Base-by-base conservation (phyloP, 2,797 vertebrate species). In the Leucoraja ocellata region DNA sequence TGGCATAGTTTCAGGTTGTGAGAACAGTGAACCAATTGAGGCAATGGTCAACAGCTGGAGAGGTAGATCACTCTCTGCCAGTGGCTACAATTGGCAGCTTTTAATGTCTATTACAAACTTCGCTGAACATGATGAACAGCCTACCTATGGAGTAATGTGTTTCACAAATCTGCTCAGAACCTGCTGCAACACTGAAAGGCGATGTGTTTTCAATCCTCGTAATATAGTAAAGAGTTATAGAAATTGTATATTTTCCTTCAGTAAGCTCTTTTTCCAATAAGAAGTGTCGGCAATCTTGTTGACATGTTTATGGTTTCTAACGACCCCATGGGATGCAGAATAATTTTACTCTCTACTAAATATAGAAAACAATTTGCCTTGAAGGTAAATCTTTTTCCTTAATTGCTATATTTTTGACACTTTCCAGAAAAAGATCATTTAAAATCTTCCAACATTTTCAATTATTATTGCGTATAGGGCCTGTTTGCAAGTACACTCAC, bases 91-190 rank as follows among this genome's bases (percentile, higher is more conserved):
- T 97, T 96, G 95, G 96, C 95, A 96, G 96, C 96, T 97, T 96
- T 97, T 97, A 97, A 97, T 96, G 93, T 97, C 96, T 96, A 97
- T 97, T 97, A 96, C 96, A 97, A 96, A 96, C 36, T 94, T 95
- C 95, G 96, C 97, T 96, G 96, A 96, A 95, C 93, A 95, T 95
- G 96, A 97, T 97, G 95, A 95, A 96, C 95, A 95, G 95, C 95
- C 95, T 96, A 95, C 94, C 95, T 96, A 95, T 94, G 96, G 95
- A 39, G 95, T 96, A 96, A 96, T 94, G 92, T 93, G 93, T 96
- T 96, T 96, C 96, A 94, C 95, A 96, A 65, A 63, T 88, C 84
- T 68, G n/a, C 84, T 68, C 5, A 88, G 21, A 36, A 25, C 54
- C 13, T 54, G 71, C 71, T 54, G 54, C 28, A 92, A 92, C 71